Base-by-base conservation (phyloP, 2,888 invertebrate genomes). In the Agrilus biguttatus region DNA sequence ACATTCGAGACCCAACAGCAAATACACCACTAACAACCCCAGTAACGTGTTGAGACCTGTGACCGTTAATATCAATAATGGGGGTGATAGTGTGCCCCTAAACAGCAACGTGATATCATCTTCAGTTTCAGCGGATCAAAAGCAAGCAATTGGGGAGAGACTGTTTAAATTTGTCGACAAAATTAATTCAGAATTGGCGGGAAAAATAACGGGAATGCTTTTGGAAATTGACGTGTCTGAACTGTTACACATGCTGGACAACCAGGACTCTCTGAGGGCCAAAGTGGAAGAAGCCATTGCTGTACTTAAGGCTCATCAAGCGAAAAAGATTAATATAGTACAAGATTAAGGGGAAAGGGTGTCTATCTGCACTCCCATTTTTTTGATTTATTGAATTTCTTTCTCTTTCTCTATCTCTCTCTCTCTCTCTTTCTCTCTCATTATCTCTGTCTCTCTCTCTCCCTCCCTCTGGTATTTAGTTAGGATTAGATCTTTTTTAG, bases 281-380 rank as follows among this genome's bases (percentile, higher is more conserved):
- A 97, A 95, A 75, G 89, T 93, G 47, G 95, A 96, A 63, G 96
- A 97, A 70, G 96, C 96, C 49, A 91, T 97, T 57, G 92, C 93
- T 59, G 96, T 97, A 52, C 75, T 97, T 59, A 91, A 95, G 70
- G 93, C 93, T 60, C 96, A 96, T 69, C 91, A 92, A 67, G 88
- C 86, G 58, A 52, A 53, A 33, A 52, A 49, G 40, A 42, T 49
- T 17, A 47, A 48, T 39, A 48, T 52, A 33, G 52, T 51, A 40
- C 52, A 55, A 49, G 54, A 56, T 39, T 55, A 49, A 50, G 19
- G 36, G 14, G 21, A 21, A 19, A 2, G 19, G 19, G 19, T 19
- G 10, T 19, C 19, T 6, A 12, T 13, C 14, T 17, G 13, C 28
- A 17, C 36, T 39, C 14, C 14, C 14, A n/a, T 34, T 34, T n/a